These are phyloP conservation scores for Tyto alba DNA, from an alignment of 2,113 vertebrate species.

Conservation along the genomic window DNA sequence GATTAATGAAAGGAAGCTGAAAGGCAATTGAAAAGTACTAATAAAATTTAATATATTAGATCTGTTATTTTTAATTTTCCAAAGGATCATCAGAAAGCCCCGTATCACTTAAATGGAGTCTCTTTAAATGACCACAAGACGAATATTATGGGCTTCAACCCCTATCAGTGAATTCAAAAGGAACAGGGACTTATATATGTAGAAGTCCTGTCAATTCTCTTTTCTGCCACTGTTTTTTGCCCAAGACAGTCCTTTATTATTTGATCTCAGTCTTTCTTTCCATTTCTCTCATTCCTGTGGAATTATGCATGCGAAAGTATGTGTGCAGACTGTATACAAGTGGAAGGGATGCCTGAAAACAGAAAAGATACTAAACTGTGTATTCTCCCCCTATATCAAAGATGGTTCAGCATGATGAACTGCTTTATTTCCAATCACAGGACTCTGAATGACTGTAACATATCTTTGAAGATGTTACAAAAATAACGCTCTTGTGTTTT, in stretches of 20 bases:
- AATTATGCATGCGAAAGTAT: neutral
- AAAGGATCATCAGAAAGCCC: neutral
- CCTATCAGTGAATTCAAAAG: neutral
- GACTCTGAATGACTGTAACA: neutral
- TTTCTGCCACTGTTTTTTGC: neutral
- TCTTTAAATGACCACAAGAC: constrained; percentile 11
- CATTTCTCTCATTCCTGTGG: neutral
- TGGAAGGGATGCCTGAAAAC: neutral
- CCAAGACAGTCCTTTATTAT: neutral
- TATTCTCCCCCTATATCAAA: neutral
- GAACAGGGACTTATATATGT: neutral
- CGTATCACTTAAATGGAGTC: neutral
- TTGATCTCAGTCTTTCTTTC: neutral
- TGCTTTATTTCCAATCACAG: neutral
- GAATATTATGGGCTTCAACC: neutral
- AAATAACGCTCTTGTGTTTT: neutral
- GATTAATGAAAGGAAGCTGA: constrained; percentile 51
- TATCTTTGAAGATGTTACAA: neutral
- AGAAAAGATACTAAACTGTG: neutral
- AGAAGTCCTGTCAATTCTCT: neutral
- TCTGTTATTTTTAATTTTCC: constrained; percentile 52
- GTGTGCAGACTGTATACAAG: accelerated
- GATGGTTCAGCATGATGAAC: neutral
- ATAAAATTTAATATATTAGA: constrained; percentile 37
- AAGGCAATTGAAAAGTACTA: constrained; percentile 47